Evolutionary conservation across 1,140 invertebrate genomes (phyloP), one percentile per base, ranked within the genome.

Genomic region (Drosophila mojavensis): DNA sequence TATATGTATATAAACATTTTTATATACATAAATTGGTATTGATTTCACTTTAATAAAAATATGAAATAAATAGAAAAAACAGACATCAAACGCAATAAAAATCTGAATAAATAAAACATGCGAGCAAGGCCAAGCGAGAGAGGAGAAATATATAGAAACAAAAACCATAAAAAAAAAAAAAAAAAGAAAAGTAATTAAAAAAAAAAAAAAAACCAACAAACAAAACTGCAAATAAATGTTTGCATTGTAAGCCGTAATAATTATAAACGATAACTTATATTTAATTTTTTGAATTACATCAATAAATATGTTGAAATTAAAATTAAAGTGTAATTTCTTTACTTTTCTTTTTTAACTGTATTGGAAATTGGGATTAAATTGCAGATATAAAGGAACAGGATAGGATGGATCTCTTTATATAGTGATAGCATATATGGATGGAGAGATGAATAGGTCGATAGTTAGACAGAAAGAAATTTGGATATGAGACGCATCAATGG

Each of bases 281-380:
- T 86, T 86, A 86, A 88, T 86, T 88, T 85, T 86, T 86, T 86
- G 83, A 86, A 86, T 88, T 88, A 86, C 84, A 86, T 86, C 83
- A 86, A 86, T 86, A 86, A 86, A 86, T 86, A 86, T 86, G 83
- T 86, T 86, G 83, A 86, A 86, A 86, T 86, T 86, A 86, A 74
- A 69, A 69, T 20, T 24, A 62, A 47, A 45, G 1, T 20, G 20
- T 20, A 20, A 20, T 20, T 1, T 9, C 41, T 1, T 2, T 6
- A 63, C 13, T 30, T 65, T 2, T 5, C 6, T 45, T 33, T 9
- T 9, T 7, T 7, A 9, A 7, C 1, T 9, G 30, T 2, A 7
- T 0, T 7, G 30, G 30, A 33, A 9, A 30, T 30, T 5, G 1
- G 6, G 28, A 30, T 30, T 30, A 4, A 6, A 30, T 30, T n/a